Conservation (phyloP, 2,888 invertebrate species). For the Acrocyrtus sp. region DNA sequence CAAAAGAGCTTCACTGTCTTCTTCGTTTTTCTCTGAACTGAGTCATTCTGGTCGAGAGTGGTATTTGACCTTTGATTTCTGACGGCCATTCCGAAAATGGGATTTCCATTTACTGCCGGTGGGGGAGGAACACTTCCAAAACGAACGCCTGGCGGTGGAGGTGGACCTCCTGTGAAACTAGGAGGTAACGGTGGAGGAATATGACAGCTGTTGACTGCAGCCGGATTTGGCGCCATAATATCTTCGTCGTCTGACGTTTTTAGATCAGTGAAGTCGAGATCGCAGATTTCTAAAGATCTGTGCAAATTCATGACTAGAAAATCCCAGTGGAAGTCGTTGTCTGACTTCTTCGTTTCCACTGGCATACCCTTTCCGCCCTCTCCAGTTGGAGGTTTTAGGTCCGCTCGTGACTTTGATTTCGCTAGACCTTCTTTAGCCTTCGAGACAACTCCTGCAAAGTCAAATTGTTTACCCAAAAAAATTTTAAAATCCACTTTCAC, state of each 20-base stretch:
- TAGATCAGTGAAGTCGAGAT: slow-evolving; percentile 96
- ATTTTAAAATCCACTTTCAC: background rate
- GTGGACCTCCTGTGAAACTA: slow-evolving; percentile 60
- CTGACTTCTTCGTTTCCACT: slow-evolving; percentile 73
- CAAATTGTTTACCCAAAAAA: slow-evolving; percentile 67
- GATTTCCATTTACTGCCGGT: slow-evolving; percentile 63
- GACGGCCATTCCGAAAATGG: slow-evolving; percentile 66
- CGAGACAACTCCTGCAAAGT: slow-evolving; percentile 87
- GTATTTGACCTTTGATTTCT: slow-evolving; percentile 48
- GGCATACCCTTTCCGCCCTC: slow-evolving; percentile 46
- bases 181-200: slow-evolving; percentile 67
- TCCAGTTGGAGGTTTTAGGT: slow-evolving; percentile 67
- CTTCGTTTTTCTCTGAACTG: slow-evolving; percentile 83
- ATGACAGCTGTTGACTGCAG: slow-evolving; percentile 62
- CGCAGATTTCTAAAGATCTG: slow-evolving; percentile 66
- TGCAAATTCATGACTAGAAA: slow-evolving; percentile 80
- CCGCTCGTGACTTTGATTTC: slow-evolving; percentile 85
- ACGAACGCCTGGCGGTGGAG: slow-evolving; percentile 65
- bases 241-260: slow-evolving; percentile 89
- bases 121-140: slow-evolving; percentile 66
- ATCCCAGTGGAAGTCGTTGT: slow-evolving; percentile 96
- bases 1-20: slow-evolving; percentile 98
- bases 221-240: slow-evolving; percentile 72
- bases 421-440: slow-evolving; percentile 94
- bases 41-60: slow-evolving; percentile 65